Percentiles rank a stretch among this genome's conserved stretches.
Conservation (phyloP, 1,140 invertebrate species). For the Drosophila nannoptera region DNA sequence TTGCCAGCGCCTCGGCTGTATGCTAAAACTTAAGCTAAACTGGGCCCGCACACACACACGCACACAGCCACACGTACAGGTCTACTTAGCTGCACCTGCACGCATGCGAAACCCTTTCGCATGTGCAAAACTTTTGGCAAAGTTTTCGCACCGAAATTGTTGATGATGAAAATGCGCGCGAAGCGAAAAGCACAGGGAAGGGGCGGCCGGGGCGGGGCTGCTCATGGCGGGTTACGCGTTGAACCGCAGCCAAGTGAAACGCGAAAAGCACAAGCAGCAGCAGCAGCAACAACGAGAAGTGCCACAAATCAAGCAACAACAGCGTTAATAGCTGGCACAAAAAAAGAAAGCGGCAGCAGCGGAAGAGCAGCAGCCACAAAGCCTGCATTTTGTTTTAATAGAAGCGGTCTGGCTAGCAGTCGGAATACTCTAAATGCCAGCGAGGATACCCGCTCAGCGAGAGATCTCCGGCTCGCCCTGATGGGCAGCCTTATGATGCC, state of each 20-base stretch:
- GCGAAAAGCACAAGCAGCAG: conserved; percentile 64
- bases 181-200: conserved; percentile 24
- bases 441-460: too few species aligned
- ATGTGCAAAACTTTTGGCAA: conserved; percentile 66
- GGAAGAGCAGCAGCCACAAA: not conserved
- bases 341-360: conserved; percentile 6
- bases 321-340: conserved; percentile 43
- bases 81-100: conserved; percentile 61
- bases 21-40: conserved; percentile 77
- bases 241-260: conserved; percentile 66
- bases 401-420: conserved; percentile 37
- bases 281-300: conserved; percentile 34
- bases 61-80: conserved; percentile 9
- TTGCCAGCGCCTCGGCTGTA: conserved; percentile 51
- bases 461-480: too few species aligned
- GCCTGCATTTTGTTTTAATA: conserved; percentile 26
- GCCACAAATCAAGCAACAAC: conserved; percentile 56
- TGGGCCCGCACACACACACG: conserved; percentile 29
- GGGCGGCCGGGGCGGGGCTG: not conserved
- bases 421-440: conserved; percentile 16
- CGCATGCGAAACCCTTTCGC: conserved; percentile 74
- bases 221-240: conserved; percentile 44
- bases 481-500: not conserved
- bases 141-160: conserved; percentile 66
- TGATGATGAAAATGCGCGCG: conserved; percentile 70